These are phyloP conservation scores for Chanos chanos DNA, from an alignment of 2,797 vertebrate species.

Conservation along the genomic window DNA sequence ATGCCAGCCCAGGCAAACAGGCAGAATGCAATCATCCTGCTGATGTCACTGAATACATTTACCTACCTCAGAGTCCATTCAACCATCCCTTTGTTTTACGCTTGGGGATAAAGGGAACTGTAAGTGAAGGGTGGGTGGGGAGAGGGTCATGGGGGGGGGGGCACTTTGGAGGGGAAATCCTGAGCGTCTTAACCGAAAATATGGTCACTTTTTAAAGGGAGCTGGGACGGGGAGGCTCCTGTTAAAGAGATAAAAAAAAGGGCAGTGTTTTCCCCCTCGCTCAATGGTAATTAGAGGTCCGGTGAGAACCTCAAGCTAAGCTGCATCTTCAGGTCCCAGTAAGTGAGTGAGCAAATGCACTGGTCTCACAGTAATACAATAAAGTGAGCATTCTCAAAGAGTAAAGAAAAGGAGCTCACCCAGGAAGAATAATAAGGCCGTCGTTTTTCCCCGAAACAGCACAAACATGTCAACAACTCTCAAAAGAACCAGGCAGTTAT, in stretches of 20 bases:
- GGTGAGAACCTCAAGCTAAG: background rate
- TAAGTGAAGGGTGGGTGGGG: constrained; percentile 59
- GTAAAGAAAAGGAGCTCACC: no score
- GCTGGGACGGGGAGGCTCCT: constrained; percentile 64
- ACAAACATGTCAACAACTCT: no score
- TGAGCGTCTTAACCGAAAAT: constrained; percentile 64
- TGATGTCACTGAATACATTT: constrained; percentile 97
- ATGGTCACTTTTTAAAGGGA: constrained; percentile 65
- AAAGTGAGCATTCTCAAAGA: no score
- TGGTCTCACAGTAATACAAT: no score
- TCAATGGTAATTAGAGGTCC: constrained; percentile 44
- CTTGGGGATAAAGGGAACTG: constrained; percentile 58
- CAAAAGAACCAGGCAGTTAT: no score
- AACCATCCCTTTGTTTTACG: constrained; percentile 75
- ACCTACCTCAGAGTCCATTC: constrained; percentile 96
- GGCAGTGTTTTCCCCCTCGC: constrained; percentile 43
- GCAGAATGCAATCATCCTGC: constrained; percentile 93
- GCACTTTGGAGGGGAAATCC: constrained; percentile 49
- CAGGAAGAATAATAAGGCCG: no score
- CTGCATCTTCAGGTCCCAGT: no score
- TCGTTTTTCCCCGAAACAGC: no score
- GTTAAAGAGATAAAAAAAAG: constrained; percentile 69
- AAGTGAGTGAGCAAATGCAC: no score
- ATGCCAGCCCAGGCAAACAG: constrained; percentile 84
- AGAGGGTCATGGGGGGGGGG: constrained; percentile 62